Base-by-base conservation (phyloP, 2,113 vertebrate genomes). In the Chaetodon auriga region DNA sequence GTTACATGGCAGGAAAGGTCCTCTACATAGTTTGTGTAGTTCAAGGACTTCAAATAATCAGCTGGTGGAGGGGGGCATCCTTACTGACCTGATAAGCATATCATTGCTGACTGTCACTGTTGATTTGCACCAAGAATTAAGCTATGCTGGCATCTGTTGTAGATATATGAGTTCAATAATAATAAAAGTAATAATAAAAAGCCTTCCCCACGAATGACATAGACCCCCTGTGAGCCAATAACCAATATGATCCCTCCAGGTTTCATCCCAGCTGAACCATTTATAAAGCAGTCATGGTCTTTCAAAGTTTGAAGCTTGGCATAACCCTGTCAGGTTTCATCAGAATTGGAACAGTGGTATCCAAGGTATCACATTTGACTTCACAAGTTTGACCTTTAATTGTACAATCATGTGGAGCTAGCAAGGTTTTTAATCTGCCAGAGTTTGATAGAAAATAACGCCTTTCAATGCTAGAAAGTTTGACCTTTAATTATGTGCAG, bases 301-400 rank as follows among this genome's bases (percentile, higher is more conserved):
- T 69, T 63, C 10, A 48, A 10, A 41, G 48, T 36, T 21, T 46
- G 21, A 73, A 23, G 46, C n/a, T 23, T 46, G 51, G 11, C 14
- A 19, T 3, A 46, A 38, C 18, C 55, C 36, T 48, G 30, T 76
- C 51, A 48, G 14, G 21, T 60, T 53, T 35, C 53, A 74, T 60
- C 15, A 16, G 51, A 81, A 74, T 0, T 18, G 36, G 25, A 65
- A 60, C 12, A 63, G 38, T 41, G 64, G n/a, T 54, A 48, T 63
- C 63, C 38, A 23, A 49, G 25, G 49, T 23, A 63, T 61, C 66
- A 66, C 30, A 82, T 82, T 87, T 78, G 72, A 91, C 82, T 86
- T 90, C 64, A 75, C 51, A 85, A 81, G 83, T 46, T 14, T 77
- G 85, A 92, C 84, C 80, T 91, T 85, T 83, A 64, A 53, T 51